Conservation (phyloP, 2,113 vertebrate species). For the Antigone vipio region DNA sequence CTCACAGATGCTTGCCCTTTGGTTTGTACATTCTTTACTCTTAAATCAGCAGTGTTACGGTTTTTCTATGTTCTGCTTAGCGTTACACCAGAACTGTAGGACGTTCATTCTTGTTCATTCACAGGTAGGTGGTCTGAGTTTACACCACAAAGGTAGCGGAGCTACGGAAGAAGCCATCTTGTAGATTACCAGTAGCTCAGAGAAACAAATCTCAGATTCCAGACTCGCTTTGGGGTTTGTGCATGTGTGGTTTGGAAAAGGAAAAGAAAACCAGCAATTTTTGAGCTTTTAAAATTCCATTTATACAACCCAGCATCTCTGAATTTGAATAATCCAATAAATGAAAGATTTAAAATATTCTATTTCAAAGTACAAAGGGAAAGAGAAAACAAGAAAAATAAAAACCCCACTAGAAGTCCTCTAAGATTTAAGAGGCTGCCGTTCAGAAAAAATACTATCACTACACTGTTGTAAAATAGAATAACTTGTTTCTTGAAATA, state of each 20-base stretch:
- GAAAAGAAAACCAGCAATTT: neutral
- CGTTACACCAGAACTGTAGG: accelerated
- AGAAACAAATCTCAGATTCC: neutral
- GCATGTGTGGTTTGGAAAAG: neutral
- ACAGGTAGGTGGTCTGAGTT: neutral
- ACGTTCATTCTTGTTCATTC: neutral
- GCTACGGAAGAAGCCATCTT: neutral
- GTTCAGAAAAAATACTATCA: conserved; percentile 24
- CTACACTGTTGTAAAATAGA: neutral
- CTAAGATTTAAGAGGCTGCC: conserved; percentile 40
- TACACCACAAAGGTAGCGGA: neutral
- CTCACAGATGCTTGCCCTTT: neutral
- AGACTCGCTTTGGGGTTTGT: accelerated
- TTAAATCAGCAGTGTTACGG: neutral
- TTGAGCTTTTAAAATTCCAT: neutral
- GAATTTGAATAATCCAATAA: neutral
- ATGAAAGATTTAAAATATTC: neutral
- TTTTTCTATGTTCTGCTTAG: neutral
- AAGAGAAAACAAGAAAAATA: neutral
- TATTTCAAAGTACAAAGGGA: neutral
- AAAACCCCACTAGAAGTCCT: neutral
- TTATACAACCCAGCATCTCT: neutral
- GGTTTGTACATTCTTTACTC: neutral
- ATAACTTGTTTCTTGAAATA: neutral
- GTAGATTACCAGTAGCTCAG: neutral